Conservation (phyloP, 2,888 invertebrate genomes). For the Stenurella melanura region DNA sequence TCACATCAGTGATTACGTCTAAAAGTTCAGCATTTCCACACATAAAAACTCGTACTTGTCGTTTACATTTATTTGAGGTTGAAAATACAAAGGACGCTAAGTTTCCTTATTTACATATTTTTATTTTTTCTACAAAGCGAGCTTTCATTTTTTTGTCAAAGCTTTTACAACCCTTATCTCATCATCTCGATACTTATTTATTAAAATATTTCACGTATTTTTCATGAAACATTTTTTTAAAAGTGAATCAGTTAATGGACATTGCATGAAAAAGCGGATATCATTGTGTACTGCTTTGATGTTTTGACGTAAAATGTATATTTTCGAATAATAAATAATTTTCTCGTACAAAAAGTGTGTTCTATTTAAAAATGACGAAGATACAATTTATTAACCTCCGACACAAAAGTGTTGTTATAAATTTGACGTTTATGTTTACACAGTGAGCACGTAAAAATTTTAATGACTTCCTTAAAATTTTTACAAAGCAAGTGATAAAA, state of each 20-base stretch:
- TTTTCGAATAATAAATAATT: neutral
- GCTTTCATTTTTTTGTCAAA: neutral
- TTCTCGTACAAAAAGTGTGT: too few relatives aligned
- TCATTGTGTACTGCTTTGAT: neutral
- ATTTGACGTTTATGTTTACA: too few relatives aligned
- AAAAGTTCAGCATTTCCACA: conserved; percentile 3
- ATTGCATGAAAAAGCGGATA: neutral
- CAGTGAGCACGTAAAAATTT: too few relatives aligned
- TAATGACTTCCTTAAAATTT: too few relatives aligned
- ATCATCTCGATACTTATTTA: neutral
- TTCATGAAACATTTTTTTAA: neutral
- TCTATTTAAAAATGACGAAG: too few relatives aligned
- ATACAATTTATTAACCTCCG: too few relatives aligned
- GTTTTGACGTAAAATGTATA: neutral
- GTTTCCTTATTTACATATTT: conserved; percentile 4
- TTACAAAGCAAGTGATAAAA: too few relatives aligned
- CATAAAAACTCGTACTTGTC: conserved; percentile 1
- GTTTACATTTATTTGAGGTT: neutral
- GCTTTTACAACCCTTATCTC: neutral
- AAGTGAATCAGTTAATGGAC: neutral
- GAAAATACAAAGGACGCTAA: conserved; percentile 3
- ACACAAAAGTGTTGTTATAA: too few relatives aligned
- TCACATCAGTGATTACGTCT: neutral
- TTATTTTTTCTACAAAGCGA: neutral
- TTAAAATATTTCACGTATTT: neutral